A percentile compares a stretch with the other conserved stretches of the same genome.
phyloP scores from a whole-genome alignment of 2,888 invertebrate species.

The Dynastes tityus region DNA sequence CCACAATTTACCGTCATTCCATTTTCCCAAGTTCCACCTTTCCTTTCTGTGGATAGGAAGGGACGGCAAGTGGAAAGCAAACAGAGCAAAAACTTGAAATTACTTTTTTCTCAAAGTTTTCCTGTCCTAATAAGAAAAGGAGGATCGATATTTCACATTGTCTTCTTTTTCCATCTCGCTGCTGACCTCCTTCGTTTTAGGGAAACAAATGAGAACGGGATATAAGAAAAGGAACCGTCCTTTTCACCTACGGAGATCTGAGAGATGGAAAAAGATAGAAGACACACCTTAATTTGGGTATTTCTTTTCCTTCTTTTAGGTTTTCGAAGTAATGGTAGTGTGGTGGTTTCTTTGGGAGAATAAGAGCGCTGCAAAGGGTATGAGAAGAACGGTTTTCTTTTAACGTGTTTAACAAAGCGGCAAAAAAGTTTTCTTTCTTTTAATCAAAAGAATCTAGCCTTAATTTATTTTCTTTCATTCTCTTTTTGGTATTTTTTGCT shows the following conservation, averaged over 20 bases:
- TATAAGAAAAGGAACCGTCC: too few species aligned
- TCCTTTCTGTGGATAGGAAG: too few species aligned
- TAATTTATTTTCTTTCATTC: background rate
- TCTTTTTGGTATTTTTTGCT: too few species aligned
- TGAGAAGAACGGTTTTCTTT: background rate
- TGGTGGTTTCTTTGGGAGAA: too few species aligned
- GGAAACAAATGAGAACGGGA: background rate
- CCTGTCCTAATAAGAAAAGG: constrained; percentile 8
- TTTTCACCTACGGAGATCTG: background rate
- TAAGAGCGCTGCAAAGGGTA: too few species aligned
- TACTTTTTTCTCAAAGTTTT: constrained; percentile 22
- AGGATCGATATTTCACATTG: constrained; percentile 18
- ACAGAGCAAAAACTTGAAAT: constrained; percentile 14
- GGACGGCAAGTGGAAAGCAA: background rate
- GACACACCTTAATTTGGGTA: constrained; percentile 1
- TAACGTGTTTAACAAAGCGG: constrained; percentile 15
- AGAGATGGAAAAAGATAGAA: background rate
- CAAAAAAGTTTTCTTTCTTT: constrained; percentile 7
- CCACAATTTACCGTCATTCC: too few species aligned
- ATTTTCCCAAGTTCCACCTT: too few species aligned
- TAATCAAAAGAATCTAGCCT: background rate
- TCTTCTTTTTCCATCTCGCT: background rate
- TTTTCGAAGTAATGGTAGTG: background rate
- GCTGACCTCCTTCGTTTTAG: constrained; percentile 1
- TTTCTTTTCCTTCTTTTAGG: background rate